These are phyloP conservation scores for Drosophila anomalata DNA, from an alignment of 2,888 invertebrate species.

Conservation along the genomic window DNA sequence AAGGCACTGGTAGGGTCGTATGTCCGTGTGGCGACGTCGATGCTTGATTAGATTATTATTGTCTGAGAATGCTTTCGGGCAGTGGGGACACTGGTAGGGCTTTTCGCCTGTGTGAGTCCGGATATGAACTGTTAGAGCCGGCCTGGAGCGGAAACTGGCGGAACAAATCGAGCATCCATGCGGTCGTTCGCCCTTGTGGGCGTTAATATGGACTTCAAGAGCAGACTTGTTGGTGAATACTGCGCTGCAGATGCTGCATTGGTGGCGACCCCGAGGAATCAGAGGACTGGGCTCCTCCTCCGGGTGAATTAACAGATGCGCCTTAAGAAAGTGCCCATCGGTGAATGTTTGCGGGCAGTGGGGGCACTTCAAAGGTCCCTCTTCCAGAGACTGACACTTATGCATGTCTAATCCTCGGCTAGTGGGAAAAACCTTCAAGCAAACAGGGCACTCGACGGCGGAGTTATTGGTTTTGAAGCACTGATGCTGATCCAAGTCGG, in stretches of 20 bases:
- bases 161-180: slow-evolving; percentile 20
- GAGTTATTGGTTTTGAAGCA: slow-evolving; percentile 1
- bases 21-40: slow-evolving; percentile 30
- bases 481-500: slow-evolving; percentile 17
- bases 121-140: slow-evolving; percentile 17
- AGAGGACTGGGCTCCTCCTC: neutral
- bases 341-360: slow-evolving; percentile 25
- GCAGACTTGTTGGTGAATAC: slow-evolving; percentile 15
- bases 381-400: slow-evolving; percentile 10
- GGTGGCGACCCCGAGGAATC: slow-evolving; percentile 17
- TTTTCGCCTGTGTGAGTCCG: slow-evolving; percentile 37
- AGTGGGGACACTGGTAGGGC: slow-evolving; percentile 29
- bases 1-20: slow-evolving; percentile 28
- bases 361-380: slow-evolving; percentile 14
- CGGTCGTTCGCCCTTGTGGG: slow-evolving; percentile 20
- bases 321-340: slow-evolving; percentile 16
- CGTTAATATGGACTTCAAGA: slow-evolving; percentile 7
- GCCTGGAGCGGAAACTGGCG: slow-evolving; percentile 21
- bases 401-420: slow-evolving; percentile 6
- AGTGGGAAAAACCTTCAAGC: slow-evolving; percentile 23
- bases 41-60: slow-evolving; percentile 37
- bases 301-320: slow-evolving; percentile 19
- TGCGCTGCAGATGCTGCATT: slow-evolving; percentile 10
- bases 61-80: slow-evolving; percentile 26
- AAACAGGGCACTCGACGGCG: slow-evolving; percentile 15